Evolutionary conservation across 2,888 invertebrate species (phyloP), one percentile per base, ranked within the genome.

Genomic region (Hemaris fuciformis): DNA sequence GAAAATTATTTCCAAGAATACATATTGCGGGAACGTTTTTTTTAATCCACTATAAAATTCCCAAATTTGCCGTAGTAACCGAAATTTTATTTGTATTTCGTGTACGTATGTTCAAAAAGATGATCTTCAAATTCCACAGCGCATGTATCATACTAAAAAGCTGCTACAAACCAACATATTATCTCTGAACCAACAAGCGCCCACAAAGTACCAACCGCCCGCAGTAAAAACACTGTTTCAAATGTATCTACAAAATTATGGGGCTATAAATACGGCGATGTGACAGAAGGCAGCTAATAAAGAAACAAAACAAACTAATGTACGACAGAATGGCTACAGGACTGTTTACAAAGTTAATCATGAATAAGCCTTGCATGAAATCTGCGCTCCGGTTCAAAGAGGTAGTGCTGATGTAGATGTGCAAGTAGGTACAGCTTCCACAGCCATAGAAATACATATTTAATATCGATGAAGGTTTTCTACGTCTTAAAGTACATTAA

Each of bases 261-360:
- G 53, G 53, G 53, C 53, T 18, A 53, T 53, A 53, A 53, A 53
- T 53, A 53, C 31, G 10, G 53, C 53, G 18, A 27, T 31, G 53
- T 31, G 53, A 53, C 53, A 53, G 53, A 18, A 53, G 18, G 18
- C 53, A 53, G 31, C 43, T 59, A 77, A 76, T 76, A 82, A 75
- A 74, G 66, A 70, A 75, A 75, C 66, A 69, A 73, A 71, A 69
- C 68, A 71, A 69, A 68, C 65, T 63, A 66, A 60, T 64, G 67
- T 69, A 64, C 60, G 59, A 68, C 75, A 73, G 53, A 53, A 53
- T 70, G 69, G 71, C 72, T 69, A 72, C 73, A 67, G 69, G 63
- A 71, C 74, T 79, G 76, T 81, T 82, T 83, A 74, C 75, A 73
- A 79, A 81, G 79, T 85, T 83, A 84, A 86, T 85, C 84, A 85